phyloP scores from a whole-genome alignment of 2,797 vertebrate species.

The Parauchenoglanis punctatus region DNA sequence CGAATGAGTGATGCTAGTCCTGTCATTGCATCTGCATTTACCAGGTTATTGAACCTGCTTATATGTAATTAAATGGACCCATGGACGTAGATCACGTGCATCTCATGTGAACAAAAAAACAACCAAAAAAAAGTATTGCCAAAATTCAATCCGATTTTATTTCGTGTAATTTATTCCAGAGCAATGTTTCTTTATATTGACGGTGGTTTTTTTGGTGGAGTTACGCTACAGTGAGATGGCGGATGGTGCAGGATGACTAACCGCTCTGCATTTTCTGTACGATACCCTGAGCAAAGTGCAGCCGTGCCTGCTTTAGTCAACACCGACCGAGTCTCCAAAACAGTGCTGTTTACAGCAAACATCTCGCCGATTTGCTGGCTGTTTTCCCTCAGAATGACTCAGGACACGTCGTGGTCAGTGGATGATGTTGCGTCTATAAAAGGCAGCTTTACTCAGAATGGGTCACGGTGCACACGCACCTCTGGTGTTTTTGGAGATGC shows the following conservation, averaged over 20 bases:
- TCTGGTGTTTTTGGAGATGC: neutral
- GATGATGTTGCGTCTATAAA: conserved; percentile 37
- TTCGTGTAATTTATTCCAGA: neutral
- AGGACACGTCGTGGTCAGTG: neutral
- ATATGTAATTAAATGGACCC: neutral
- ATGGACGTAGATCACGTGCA: neutral
- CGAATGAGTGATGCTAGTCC: neutral
- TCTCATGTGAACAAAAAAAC: neutral
- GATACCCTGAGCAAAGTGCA: neutral
- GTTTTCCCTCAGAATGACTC: conserved; percentile 32
- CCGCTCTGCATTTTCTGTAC: neutral
- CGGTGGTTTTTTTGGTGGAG: neutral
- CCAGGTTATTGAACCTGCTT: neutral
- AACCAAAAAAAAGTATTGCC: neutral
- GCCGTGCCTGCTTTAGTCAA: conserved; percentile 20
- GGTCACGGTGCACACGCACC: neutral
- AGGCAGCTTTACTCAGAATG: conserved; percentile 12
- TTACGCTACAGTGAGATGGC: neutral
- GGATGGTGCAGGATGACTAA: neutral
- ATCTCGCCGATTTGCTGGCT: conserved; percentile 34
- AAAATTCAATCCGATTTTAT: neutral
- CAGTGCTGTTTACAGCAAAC: conserved; percentile 62
- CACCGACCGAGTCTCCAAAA: conserved; percentile 53
- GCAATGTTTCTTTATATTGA: neutral
- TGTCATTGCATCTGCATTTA: neutral